Percentiles rank a stretch among this genome's conserved stretches.
Conservation (phyloP, 2,113 vertebrate species). For the Indicator indicator region DNA sequence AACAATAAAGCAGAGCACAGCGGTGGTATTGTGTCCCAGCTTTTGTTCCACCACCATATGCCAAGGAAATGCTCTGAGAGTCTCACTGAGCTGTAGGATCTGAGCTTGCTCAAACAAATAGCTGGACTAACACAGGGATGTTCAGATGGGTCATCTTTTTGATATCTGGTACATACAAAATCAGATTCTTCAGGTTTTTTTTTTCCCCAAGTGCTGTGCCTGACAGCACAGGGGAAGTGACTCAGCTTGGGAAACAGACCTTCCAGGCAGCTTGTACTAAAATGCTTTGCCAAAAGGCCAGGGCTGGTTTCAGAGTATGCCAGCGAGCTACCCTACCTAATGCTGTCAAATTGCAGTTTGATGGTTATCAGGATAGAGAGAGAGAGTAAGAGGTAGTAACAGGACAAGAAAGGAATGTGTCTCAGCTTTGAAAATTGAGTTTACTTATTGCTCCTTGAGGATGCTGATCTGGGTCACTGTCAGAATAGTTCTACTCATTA, state of each 20-base stretch:
- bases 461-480: slow-evolving; percentile 2
- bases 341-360: slow-evolving; percentile 15
- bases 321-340: slow-evolving; percentile 4
- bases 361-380: neutral
- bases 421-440: neutral
- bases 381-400: neutral
- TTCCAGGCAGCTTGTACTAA: slow-evolving; percentile 52
- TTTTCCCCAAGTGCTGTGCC: neutral
- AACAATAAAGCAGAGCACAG: neutral
- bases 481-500: slow-evolving; percentile 1
- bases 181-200: neutral
- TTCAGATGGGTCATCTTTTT: neutral
- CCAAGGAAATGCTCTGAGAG: neutral
- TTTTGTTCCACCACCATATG: slow-evolving; percentile 52
- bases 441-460: neutral
- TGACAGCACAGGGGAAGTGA: slow-evolving; percentile 51
- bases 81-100: neutral
- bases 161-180: neutral
- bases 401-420: neutral
- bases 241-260: slow-evolving; percentile 30
- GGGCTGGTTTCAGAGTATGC: slow-evolving; percentile 18
- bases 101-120: neutral
- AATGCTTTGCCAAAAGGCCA: slow-evolving; percentile 28
- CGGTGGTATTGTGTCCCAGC: slow-evolving; percentile 10
- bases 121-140: neutral